These are phyloP conservation scores for Thaumetopoea pityocampa DNA, from an alignment of 1,140 invertebrate species.

Conservation along the genomic window DNA sequence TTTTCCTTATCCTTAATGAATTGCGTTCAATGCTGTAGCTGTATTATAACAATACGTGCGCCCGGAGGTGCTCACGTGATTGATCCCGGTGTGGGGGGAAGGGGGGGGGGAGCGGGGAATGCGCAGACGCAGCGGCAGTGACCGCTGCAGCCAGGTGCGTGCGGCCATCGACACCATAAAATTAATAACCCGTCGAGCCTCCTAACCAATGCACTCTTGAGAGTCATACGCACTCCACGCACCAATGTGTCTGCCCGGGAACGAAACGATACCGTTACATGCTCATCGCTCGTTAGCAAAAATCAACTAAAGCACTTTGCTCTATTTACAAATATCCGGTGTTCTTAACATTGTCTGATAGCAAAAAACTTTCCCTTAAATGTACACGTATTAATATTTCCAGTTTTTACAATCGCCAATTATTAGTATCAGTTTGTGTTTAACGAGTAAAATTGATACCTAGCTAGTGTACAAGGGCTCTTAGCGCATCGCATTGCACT, in stretches of 20 bases:
- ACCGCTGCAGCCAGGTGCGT: constrained; percentile 67
- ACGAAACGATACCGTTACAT: too few species aligned
- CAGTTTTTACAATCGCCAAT: too few species aligned
- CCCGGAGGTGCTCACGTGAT: constrained; percentile 40
- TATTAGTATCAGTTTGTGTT: too few species aligned
- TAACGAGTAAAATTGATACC: constrained; percentile 2
- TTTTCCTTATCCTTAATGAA: too few species aligned
- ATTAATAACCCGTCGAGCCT: constrained; percentile 72
- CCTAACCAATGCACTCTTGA: constrained; percentile 66
- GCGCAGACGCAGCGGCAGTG: constrained; percentile 48
- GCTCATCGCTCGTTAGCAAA: too few species aligned
- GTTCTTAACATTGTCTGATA: too few species aligned
- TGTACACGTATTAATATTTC: too few species aligned
- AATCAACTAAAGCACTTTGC: too few species aligned
- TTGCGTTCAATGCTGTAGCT: constrained; percentile 17
- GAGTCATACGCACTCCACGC: constrained; percentile 50
- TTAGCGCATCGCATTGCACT: constrained; percentile 39
- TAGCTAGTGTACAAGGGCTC: constrained; percentile 33
- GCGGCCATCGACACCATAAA: constrained; percentile 74
- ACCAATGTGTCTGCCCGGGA: too few species aligned
- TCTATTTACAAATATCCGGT: too few species aligned
- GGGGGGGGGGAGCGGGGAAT: constrained; percentile 22
- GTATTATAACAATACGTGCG: constrained; percentile 36
- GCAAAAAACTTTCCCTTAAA: too few species aligned
- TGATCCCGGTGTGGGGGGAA: constrained; percentile 39